Base-by-base conservation (phyloP, 2,888 invertebrate genomes). In the Parascotia fuliginaria region DNA sequence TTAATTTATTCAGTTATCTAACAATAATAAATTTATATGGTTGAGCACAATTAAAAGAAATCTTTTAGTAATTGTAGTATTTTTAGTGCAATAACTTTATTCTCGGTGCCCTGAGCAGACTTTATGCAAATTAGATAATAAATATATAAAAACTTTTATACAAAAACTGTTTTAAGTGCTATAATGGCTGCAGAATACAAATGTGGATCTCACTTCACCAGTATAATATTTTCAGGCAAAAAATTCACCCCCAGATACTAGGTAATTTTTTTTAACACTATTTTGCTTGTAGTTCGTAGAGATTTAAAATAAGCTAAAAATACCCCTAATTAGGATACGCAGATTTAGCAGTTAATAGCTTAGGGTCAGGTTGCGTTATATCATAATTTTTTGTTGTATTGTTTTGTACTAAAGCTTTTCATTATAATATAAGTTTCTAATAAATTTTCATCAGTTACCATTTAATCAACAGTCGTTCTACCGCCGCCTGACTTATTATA, bases 121-220 rank as follows among this genome's bases (percentile, higher is more conserved):
- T 59, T 67, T 70, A 70, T 73, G 74, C 65, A 69, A 73, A 73
- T 73, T 61, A 36, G 14, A 53, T 33, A 51, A 64, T 65, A 66
- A 43, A 41, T 14, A 43, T 48, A 58, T 15, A n/a, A 59, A 62
- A 57, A 52, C 33, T 61, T 55, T 54, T 53, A 45, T 44, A 64
- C 45, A 56, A 54, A 64, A 60, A 70, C 58, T 56, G 52, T 48
- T 67, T 69, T 69, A 60, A 64, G 53, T 60, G 53, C 63, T 36
- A 53, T 65, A 69, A 67, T 59, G 60, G 57, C 41, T 49, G 42
- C 40, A 47, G 44, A 45, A 55, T 55, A 53, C 45, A 42, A 47
- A 58, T 51, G 55, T 56, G 47, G 50, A 31, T 51, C n/a, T 43
- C 55, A 64, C 49, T 62, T 62, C 42, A 53, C 52, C 38, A 50